A percentile compares a stretch with the other conserved stretches of the same genome.
Conservation (phyloP, 2,113 vertebrate species). For the Promerops cafer region DNA sequence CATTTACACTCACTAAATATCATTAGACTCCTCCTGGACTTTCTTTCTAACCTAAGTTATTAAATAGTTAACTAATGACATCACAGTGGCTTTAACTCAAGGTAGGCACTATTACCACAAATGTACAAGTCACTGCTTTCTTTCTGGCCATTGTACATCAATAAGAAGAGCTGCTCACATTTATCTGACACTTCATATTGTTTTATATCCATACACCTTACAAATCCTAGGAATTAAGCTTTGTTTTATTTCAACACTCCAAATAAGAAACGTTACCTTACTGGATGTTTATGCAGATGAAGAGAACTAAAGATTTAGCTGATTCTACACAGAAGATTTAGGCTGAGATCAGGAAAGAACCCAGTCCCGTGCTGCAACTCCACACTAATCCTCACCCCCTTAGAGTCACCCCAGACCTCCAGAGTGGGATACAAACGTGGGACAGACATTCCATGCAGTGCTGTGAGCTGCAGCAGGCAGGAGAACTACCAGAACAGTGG, state of each 20-base stretch:
- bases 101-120: neutral
- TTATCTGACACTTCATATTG: neutral
- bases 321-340: neutral
- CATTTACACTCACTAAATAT: neutral
- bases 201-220: neutral
- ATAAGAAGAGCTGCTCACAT: neutral
- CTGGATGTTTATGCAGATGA: neutral
- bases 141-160: neutral
- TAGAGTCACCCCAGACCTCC: neutral
- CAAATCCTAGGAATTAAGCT: neutral
- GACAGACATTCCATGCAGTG: neutral
- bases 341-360: neutral
- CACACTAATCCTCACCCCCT: neutral
- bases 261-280: neutral
- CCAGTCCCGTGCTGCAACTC: rapidly evolving
- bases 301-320: neutral
- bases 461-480: neutral
- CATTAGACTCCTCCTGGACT: neutral
- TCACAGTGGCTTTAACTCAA: neutral
- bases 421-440: rapidly evolving
- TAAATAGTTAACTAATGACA: neutral
- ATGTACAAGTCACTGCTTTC: rapidly evolving
- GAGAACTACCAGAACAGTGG: neutral
- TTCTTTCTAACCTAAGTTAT: neutral
- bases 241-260: neutral